phyloP scores from a whole-genome alignment of 2,888 invertebrate species.

The Gari tellinella region DNA sequence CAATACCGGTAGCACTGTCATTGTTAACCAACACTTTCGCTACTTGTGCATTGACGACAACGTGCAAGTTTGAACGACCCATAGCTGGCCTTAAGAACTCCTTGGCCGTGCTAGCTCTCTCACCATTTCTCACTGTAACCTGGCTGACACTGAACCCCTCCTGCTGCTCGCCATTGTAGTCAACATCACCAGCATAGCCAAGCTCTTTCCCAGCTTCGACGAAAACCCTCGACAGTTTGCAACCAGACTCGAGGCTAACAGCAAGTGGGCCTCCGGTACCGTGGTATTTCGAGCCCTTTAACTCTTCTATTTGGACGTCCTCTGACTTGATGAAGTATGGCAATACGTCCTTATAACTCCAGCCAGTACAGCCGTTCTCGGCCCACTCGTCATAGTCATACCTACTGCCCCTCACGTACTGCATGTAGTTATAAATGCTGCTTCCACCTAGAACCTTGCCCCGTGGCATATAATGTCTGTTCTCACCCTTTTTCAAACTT shows the following conservation, averaged over 20 bases:
- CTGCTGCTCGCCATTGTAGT: constrained; percentile 46
- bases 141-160: constrained; percentile 45
- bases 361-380: constrained; percentile 38
- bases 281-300: constrained; percentile 36
- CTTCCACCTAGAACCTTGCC: constrained; percentile 96
- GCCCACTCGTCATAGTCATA: too few relatives aligned
- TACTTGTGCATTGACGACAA: constrained; percentile 63
- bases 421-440: constrained; percentile 94
- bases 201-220: constrained; percentile 44
- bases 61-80: constrained; percentile 70
- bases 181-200: constrained; percentile 44
- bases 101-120: constrained; percentile 76
- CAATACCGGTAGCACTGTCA: constrained; percentile 67
- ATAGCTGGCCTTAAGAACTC: constrained; percentile 78
- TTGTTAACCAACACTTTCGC: constrained; percentile 67
- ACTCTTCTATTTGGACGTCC: constrained; percentile 29
- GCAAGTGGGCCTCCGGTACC: constrained; percentile 37
- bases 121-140: constrained; percentile 60
- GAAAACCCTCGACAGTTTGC: constrained; percentile 14
- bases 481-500: constrained; percentile 10
- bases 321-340: constrained; percentile 54
- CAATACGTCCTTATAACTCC: constrained; percentile 48
- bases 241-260: constrained; percentile 86
- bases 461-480: constrained; percentile 94
- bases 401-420: constrained; percentile 37